Percentiles rank a stretch among this genome's conserved stretches.
Evolutionary conservation across 1,140 invertebrate genomes (phyloP).

Genomic region (Adelges cooleyi): DNA sequence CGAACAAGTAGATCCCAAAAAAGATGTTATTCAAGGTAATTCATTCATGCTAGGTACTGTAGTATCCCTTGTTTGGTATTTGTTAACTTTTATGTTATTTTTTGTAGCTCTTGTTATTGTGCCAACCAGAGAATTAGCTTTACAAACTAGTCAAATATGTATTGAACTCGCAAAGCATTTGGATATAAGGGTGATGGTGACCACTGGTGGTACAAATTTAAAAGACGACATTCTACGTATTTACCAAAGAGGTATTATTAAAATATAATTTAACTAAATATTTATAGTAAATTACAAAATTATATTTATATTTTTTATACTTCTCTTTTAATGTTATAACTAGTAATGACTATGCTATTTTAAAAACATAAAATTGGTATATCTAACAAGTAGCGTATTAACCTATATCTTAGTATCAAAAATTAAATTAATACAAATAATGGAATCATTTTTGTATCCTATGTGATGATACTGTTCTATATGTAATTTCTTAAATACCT

Average conservation of each 20-base stretch:
- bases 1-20: conserved; percentile 82
- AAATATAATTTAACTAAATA: conserved; percentile 22
- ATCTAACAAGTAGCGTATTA: too few relatives aligned
- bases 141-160: conserved; percentile 99
- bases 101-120: conserved; percentile 86
- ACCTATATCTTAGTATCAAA: too few relatives aligned
- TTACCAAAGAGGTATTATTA: conserved; percentile 75
- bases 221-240: conserved; percentile 99
- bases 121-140: conserved; percentile 94
- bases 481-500: too few relatives aligned
- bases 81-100: conserved; percentile 29
- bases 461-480: too few relatives aligned
- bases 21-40: conserved; percentile 84
- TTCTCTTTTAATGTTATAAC: too few relatives aligned
- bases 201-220: conserved; percentile 94
- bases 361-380: too few relatives aligned
- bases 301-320: too few relatives aligned
- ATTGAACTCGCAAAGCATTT: conserved; percentile 96
- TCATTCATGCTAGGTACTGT: too few relatives aligned
- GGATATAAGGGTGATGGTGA: conserved; percentile 95
- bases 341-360: too few relatives aligned
- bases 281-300: not conserved
- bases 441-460: too few relatives aligned
- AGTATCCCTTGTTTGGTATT: too few relatives aligned
- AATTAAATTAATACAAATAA: too few relatives aligned